Evolutionary conservation across 2,888 invertebrate species (phyloP), one percentile per base, ranked within the genome.

Genomic region (Hemaris fuciformis): DNA sequence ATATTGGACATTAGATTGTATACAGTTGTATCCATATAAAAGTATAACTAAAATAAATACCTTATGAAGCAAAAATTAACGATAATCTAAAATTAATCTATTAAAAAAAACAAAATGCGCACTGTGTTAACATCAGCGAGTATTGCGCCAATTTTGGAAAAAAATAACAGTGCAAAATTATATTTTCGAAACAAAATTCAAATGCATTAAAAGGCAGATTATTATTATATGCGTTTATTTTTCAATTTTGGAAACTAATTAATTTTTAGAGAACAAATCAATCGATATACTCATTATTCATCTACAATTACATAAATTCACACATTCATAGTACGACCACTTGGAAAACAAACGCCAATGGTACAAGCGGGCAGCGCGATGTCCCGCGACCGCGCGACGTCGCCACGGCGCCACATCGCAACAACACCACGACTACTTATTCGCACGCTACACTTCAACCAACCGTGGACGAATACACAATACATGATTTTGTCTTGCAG

Each of bases 21-120:
- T 92, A 92, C 91, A 87, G 85, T 79, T 85, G 91, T 92, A 92
- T 92, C 91, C 91, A 84, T 86, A 85, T 83, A 82, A 86, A 83
- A 85, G 83, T 90, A 89, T 78, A 88, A 87, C 91, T 91, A 91
- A 91, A 92, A 92, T 92, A 92, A 92, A 92, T 92, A 92, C 85
- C 91, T 92, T 91, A 91, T 78, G 77, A 84, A 87, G 86, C 87
- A 80, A 89, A 71, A 84, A 83, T 85, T 88, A 89, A 89, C 84
- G 85, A 86, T 87, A 88, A 76, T 80, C 85, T 88, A 86, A 84
- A 80, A 83, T 83, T 84, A 86, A 77, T 75, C 79, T 87, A 86
- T 76, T 76, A 77, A 68, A 67, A 68, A 81, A 81, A 88, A 80
- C 80, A 84, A 89, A 89, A 89, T 89, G 88, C 88, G 82, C 80